Percentiles rank a stretch among this genome's conserved stretches.
phyloP scores from a whole-genome alignment of 64 coral and sea anemone genomes.

The Actinia equina region DNA sequence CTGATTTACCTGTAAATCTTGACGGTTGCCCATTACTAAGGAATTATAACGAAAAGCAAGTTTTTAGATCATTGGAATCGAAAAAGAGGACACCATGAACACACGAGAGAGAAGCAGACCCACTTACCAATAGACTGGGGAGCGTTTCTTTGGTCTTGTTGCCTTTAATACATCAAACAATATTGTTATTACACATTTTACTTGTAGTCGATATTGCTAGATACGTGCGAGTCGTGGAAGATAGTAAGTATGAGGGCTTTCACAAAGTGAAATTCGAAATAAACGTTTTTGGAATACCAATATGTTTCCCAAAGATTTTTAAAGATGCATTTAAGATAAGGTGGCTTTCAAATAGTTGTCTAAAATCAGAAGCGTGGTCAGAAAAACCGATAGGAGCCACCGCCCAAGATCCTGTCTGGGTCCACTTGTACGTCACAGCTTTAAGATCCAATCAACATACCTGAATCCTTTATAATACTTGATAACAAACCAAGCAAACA shows the following conservation, averaged over 20 bases:
- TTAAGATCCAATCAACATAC: not conserved
- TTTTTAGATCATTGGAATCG: not conserved
- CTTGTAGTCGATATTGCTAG: too few relatives aligned
- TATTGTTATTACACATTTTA: not conserved
- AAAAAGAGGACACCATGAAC: not conserved
- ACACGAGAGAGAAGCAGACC: not conserved
- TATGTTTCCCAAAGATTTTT: too few relatives aligned
- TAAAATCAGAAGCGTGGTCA: too few relatives aligned
- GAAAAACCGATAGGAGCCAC: too few relatives aligned
- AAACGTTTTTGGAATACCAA: too few relatives aligned
- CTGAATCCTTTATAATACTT: not conserved
- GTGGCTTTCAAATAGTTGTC: too few relatives aligned
- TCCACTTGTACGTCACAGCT: too few relatives aligned
- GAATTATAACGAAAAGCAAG: not conserved
- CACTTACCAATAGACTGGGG: not conserved
- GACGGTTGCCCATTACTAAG: not conserved
- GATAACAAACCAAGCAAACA: not conserved
- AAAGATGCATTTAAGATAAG: too few relatives aligned
- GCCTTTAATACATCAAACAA: not conserved
- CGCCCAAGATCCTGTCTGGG: too few relatives aligned
- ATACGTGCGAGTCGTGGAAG: too few relatives aligned
- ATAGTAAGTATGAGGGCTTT: too few relatives aligned
- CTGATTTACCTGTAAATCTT: not conserved
- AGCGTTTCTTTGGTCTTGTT: not conserved
- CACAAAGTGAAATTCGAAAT: too few relatives aligned